Evolutionary conservation across 2,888 invertebrate genomes (phyloP).

Genomic region (Hypomecis atomaria): DNA sequence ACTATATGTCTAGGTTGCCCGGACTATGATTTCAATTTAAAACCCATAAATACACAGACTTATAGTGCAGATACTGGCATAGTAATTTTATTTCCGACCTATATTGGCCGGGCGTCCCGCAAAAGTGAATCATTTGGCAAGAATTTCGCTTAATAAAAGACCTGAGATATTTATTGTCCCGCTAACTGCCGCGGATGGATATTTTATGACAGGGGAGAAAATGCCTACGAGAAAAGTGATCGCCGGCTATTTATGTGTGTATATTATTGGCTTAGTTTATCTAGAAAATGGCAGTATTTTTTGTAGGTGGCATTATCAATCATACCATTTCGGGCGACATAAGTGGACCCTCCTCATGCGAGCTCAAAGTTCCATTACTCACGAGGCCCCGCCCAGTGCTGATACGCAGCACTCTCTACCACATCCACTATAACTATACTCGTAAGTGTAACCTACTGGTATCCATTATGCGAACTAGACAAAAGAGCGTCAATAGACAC

Average conservation of each 20-base stretch:
- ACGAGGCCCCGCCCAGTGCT: slow-evolving; percentile 75
- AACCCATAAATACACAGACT: too few relatives aligned
- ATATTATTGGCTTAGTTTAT: slow-evolving; percentile 54
- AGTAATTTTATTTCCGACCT: slow-evolving; percentile 36
- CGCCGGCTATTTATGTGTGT: slow-evolving; percentile 37
- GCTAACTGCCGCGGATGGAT: slow-evolving; percentile 29
- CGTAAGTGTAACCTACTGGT: slow-evolving; percentile 38
- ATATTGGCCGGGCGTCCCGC: slow-evolving; percentile 32
- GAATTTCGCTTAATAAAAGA: slow-evolving; percentile 38
- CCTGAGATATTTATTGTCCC: slow-evolving; percentile 35
- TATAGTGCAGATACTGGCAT: slow-evolving; percentile 13
- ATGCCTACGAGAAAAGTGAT: slow-evolving; percentile 29
- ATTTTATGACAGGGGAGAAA: slow-evolving; percentile 26
- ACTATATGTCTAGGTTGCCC: too few relatives aligned
- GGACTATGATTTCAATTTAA: too few relatives aligned
- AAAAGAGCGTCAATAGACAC: slow-evolving; percentile 38
- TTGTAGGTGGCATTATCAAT: slow-evolving; percentile 79
- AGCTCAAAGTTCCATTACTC: slow-evolving; percentile 82
- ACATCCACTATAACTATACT: slow-evolving; percentile 49
- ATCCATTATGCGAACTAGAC: slow-evolving; percentile 40
- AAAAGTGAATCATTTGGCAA: slow-evolving; percentile 40
- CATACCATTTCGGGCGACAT: slow-evolving; percentile 80
- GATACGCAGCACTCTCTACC: slow-evolving; percentile 70
- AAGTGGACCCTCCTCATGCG: slow-evolving; percentile 83
- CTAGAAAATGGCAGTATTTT: slow-evolving; percentile 72